Evolutionary conservation across 2,797 vertebrate genomes (phyloP).

Genomic region (Muraenolepis orangiensis): DNA sequence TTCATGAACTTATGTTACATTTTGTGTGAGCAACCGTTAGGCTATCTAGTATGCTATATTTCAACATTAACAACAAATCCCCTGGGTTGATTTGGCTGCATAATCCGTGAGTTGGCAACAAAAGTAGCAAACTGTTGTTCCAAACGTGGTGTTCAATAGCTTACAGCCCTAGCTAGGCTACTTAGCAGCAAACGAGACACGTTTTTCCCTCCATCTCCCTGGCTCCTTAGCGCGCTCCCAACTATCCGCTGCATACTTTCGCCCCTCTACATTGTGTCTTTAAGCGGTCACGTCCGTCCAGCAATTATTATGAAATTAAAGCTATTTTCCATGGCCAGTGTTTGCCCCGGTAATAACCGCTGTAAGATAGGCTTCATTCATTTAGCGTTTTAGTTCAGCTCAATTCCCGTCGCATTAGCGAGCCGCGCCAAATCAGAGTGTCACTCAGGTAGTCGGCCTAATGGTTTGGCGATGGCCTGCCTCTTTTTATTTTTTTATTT

Average conservation of each 20-base stretch:
- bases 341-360: slow-evolving; percentile 74
- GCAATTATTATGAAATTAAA: slow-evolving; percentile 80
- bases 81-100: neutral
- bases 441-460: slow-evolving; percentile 82
- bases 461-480: slow-evolving; percentile 76
- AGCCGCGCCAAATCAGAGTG: slow-evolving; percentile 81
- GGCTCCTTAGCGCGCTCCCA: neutral
- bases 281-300: slow-evolving; percentile 67
- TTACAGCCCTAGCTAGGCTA: neutral
- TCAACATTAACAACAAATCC: neutral
- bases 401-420: slow-evolving; percentile 89
- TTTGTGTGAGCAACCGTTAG: neutral
- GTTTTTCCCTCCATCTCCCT: neutral
- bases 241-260: slow-evolving; percentile 4
- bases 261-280: slow-evolving; percentile 60
- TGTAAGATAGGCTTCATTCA: slow-evolving; percentile 71
- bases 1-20: neutral
- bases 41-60: neutral
- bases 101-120: neutral
- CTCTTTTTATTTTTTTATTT: slow-evolving; percentile 45
- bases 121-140: neutral
- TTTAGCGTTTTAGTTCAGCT: slow-evolving; percentile 82
- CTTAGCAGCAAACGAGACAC: neutral
- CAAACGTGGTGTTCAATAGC: neutral
- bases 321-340: slow-evolving; percentile 69